Conservation (phyloP, 2,888 invertebrate genomes). For the Conus canariensis region DNA sequence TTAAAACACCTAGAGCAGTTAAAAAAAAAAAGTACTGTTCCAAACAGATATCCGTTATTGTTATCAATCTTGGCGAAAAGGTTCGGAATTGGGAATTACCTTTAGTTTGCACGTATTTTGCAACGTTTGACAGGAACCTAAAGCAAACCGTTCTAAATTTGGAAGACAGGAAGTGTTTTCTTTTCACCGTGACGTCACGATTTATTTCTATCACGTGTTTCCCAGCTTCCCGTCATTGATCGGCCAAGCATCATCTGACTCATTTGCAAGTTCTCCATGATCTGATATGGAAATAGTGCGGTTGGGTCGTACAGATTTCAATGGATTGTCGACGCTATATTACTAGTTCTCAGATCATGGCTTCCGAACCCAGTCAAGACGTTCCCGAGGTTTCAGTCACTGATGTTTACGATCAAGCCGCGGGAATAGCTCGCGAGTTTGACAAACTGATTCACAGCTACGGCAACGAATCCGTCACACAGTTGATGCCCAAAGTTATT, state of each 20-base stretch:
- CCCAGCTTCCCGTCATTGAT: neutral
- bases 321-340: constrained; percentile 57
- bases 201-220: neutral
- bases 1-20: too few relatives aligned
- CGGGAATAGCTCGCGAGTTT: constrained; percentile 98
- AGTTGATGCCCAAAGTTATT: constrained; percentile 97
- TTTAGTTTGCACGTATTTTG: too few relatives aligned
- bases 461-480: constrained; percentile 93
- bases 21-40: too few relatives aligned
- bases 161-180: constrained; percentile 5
- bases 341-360: constrained; percentile 61
- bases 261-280: neutral
- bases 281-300: neutral
- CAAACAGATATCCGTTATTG: too few relatives aligned
- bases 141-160: neutral
- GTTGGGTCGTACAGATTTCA: constrained; percentile 44
- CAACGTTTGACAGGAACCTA: too few relatives aligned
- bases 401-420: constrained; percentile 98
- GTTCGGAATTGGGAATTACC: too few relatives aligned
- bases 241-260: neutral
- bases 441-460: constrained; percentile 95
- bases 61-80: too few relatives aligned
- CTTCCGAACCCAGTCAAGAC: constrained; percentile 61
- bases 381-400: constrained; percentile 82
- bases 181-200: neutral